Base-by-base conservation (phyloP, 2,888 invertebrate genomes). In the Bursaphelenchus okinawaensis region DNA sequence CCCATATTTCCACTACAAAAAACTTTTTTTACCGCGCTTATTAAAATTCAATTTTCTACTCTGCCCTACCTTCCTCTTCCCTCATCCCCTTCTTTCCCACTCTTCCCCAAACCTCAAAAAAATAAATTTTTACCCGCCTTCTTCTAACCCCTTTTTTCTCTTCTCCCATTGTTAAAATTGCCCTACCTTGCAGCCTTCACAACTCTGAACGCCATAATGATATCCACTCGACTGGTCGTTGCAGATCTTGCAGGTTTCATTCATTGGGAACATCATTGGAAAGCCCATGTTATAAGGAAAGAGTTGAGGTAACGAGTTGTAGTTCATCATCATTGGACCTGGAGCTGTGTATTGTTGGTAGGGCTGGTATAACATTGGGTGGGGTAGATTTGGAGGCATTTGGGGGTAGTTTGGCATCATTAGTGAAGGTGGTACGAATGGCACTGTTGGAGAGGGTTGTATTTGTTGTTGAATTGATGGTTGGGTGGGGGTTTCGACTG, bases 111-210 rank as follows among this genome's bases (percentile, higher is more conserved):
- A n/a, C n/a, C n/a, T n/a, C n/a, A n/a, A n/a, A n/a, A n/a, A n/a
- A n/a, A n/a, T n/a, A n/a, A n/a, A n/a, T n/a, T n/a, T n/a, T n/a
- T n/a, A n/a, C n/a, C n/a, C n/a, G n/a, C n/a, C n/a, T n/a, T n/a
- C n/a, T n/a, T n/a, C n/a, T n/a, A n/a, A n/a, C n/a, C n/a, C n/a
- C n/a, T n/a, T n/a, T n/a, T n/a, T n/a, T n/a, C n/a, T n/a, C n/a
- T n/a, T n/a, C n/a, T n/a, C n/a, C n/a, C n/a, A n/a, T n/a, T n/a
- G n/a, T n/a, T n/a, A n/a, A n/a, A n/a, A n/a, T n/a, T n/a, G n/a
- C n/a, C n/a, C 60, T 20, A 70, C 69, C 64, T 75, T 75, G 65
- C 75, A 75, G 23, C 75, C 75, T 29, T 75, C 75, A 62, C 75
- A 75, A 65, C 72, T 73, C 68, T 72, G 66, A 20, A 71, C 74